phyloP scores from a whole-genome alignment of 2,113 vertebrate species.

The Beaufortia kweichowensis region DNA sequence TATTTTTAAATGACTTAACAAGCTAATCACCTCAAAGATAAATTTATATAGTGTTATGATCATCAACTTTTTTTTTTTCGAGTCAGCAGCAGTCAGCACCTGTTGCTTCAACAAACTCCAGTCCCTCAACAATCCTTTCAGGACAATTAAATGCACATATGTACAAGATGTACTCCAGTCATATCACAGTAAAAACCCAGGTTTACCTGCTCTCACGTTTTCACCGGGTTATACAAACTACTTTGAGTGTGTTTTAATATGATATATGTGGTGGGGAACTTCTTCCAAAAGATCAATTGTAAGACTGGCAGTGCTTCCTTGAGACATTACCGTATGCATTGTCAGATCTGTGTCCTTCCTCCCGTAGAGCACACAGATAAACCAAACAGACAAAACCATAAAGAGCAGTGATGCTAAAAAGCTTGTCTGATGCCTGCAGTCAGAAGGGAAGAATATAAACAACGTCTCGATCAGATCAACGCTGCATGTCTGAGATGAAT shows the following conservation, averaged over 20 bases:
- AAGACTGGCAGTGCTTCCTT: no score
- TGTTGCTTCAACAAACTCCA: not conserved
- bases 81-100: not conserved
- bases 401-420: not conserved
- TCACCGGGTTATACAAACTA: not conserved
- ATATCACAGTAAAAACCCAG: no score
- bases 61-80: no score
- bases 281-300: not conserved
- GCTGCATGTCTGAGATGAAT: slow-evolving; percentile 59
- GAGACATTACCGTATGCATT: no score
- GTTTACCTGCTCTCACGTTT: not conserved
- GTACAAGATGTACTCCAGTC: not conserved
- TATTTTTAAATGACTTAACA: no score
- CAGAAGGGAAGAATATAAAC: slow-evolving; percentile 30
- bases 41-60: no score
- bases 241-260: not conserved
- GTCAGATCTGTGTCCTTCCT: not conserved
- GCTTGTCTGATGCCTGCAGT: not conserved
- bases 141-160: not conserved
- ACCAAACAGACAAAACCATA: not conserved
- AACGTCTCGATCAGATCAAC: slow-evolving; percentile 45
- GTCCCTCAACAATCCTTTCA: not conserved
- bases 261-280: not conserved
- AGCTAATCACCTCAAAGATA: no score
- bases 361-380: not conserved